Evolutionary conservation across 2,113 vertebrate species (phyloP).

Genomic region (Halichoerus grypus): DNA sequence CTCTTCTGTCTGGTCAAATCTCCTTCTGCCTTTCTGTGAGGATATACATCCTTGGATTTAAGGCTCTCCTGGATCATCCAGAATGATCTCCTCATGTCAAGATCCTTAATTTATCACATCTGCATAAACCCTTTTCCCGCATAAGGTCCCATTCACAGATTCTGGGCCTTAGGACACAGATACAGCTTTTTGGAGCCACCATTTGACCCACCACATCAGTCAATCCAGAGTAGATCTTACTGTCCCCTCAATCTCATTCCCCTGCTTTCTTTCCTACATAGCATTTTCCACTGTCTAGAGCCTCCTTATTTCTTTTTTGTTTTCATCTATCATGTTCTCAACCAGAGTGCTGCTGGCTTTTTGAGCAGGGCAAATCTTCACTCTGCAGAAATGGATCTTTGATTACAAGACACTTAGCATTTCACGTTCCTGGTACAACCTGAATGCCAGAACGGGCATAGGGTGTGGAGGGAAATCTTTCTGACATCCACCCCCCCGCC

Average conservation of each 20-base stretch:
- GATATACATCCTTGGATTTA: neutral
- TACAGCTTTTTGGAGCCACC: neutral
- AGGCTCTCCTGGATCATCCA: neutral
- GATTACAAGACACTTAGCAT: neutral
- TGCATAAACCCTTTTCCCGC: neutral
- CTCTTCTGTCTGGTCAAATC: neutral
- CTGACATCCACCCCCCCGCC: rapidly evolving
- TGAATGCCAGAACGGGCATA: neutral
- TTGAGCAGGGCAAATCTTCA: neutral
- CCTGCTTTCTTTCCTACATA: neutral
- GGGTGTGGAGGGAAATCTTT: neutral
- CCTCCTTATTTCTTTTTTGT: neutral
- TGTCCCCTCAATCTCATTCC: neutral
- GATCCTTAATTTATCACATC: neutral
- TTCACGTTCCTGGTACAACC: neutral
- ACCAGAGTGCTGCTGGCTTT: neutral
- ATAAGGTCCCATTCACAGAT: neutral
- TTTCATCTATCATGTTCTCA: neutral
- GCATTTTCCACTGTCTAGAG: neutral
- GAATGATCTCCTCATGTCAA: neutral
- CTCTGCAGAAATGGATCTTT: neutral
- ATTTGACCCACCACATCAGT: neutral
- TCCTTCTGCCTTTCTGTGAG: neutral
- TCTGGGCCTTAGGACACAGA: neutral
- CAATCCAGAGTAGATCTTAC: neutral